Evolutionary conservation across 2,888 invertebrate genomes (phyloP), one percentile per base, ranked within the genome.

Genomic region (Leptopilina myrica): DNA sequence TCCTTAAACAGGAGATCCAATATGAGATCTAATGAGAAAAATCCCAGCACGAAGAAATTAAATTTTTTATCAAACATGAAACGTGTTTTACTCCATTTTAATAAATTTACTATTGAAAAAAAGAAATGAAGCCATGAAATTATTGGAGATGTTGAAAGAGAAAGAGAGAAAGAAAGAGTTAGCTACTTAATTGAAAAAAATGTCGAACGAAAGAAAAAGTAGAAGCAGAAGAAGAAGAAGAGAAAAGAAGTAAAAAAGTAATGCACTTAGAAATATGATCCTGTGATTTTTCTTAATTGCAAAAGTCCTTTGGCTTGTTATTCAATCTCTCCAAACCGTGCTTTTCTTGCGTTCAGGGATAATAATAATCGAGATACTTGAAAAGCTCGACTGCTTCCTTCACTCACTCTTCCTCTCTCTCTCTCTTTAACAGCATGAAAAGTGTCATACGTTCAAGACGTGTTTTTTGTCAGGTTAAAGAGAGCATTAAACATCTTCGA

Each of bases 401-500:
- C 33, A 33, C 33, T 33, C 33, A 33, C 33, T 33, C 33, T 33
- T n/a, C n/a, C 33, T 33, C 33, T 2, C 3, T 33, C 33, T 33
- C 3, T 33, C 33, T 33, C 33, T 33, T 0, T 5, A 33, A 33
- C 62, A 62, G 20, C 62, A 62, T 62, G 62, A 62, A 62, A 62
- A 62, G 62, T 20, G 62, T 62, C 62, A 62, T 62, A 62, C 15
- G 62, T 20, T 62, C 9, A 62, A 62, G 62, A 62, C 62, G 62
- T 62, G 20, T 62, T 62, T 62, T 62, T 62, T 62, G 15, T n/a
- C 87, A 97, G 97, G 95, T 97, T 76, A 97, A 97, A 91, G 93
- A 92, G 85, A 95, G 95, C 89, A 96, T 97, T 85, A 94, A 94
- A 7, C 92, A 93, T 82, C 94, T 97, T 82, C 94, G 97, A 9